Percentiles rank a stretch among this genome's conserved stretches.
These are phyloP conservation scores for Seira sanloemensis DNA, from an alignment of 2,888 invertebrate genomes.

Conservation along the genomic window DNA sequence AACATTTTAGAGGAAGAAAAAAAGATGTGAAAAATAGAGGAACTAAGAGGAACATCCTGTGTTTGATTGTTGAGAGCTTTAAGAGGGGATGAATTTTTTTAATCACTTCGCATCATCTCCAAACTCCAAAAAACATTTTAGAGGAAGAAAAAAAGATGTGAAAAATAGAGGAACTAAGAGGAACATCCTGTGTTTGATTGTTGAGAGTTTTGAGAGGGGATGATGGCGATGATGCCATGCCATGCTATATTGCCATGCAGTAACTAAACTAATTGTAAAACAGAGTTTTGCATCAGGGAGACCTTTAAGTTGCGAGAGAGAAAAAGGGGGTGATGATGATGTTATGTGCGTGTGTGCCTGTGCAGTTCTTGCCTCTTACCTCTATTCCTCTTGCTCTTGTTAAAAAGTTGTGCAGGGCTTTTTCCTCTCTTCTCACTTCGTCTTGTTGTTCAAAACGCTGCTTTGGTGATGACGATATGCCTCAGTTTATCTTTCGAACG, in stretches of 20 bases:
- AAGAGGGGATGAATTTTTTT: too few relatives aligned
- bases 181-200: conserved; percentile 50
- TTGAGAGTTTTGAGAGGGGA: too few relatives aligned
- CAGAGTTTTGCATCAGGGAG: too few relatives aligned
- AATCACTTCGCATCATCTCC: conserved; percentile 20
- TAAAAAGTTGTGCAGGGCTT: not conserved
- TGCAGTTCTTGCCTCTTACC: conserved; percentile 10
- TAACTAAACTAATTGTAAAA: not conserved
- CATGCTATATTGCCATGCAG: not conserved
- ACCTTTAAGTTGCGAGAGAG: not conserved
- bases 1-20: too few relatives aligned
- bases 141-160: too few relatives aligned
- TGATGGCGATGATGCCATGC: not conserved
- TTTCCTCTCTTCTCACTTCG: not conserved
- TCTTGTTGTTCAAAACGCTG: not conserved
- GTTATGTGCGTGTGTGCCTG: conserved; percentile 25
- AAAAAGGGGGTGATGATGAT: not conserved
- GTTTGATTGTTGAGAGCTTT: conserved; percentile 18
- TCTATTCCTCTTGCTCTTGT: conserved; percentile 7
- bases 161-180: conserved; percentile 50
- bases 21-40: conserved; percentile 48
- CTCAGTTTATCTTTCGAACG: conserved; percentile 22
- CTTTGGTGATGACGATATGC: not conserved
- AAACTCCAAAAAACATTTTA: conserved; percentile 2
- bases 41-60: conserved; percentile 56